Base-by-base conservation (phyloP, 2,888 invertebrate species). In the Drosophila planitibia region DNA sequence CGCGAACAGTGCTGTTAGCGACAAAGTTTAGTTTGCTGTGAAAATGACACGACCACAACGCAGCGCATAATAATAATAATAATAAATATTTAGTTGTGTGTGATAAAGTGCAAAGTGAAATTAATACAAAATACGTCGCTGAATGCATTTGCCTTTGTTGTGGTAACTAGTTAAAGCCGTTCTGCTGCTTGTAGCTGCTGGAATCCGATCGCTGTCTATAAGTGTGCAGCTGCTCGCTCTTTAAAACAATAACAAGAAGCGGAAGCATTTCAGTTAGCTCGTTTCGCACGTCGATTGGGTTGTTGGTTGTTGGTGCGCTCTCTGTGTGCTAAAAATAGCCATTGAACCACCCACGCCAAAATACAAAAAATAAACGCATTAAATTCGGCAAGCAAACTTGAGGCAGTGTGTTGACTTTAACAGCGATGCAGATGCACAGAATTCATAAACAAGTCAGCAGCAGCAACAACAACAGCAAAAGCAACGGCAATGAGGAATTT, bases 321-420 rank as follows among this genome's bases (percentile, higher is more conserved):
- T 47, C 16, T 51, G 59, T 86, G 74, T 70, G 81, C 91, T 90
- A 90, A 91, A 90, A 91, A 90, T 90, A 90, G 81, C 75, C 75
- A 64, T 71, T 76, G 64, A 88, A 79, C 81, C 89, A 84, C 89
- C 85, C 79, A 81, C 90, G 71, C 68, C 64, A 76, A 73, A 78
- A 44, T 22, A 44, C 22, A 47, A 44, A 47, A 47, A 47, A 47
- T 47, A 47, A 76, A 70, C 63, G 57, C 76, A 76, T 58, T 79
- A 68, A 72, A 72, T 85, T 79, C 75, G 83, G 76, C 69, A 82
- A 74, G 69, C 69, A 67, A 70, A 78, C 55, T 64, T 71, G 51
- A 65, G 41, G 30, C 51, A 62, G 47, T 61, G 62, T 72, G 73
- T 79, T 81, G 54, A 81, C 72, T 81, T 76, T 44, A 68, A 71